Evolutionary conservation across 2,888 invertebrate genomes (phyloP), one percentile per base, ranked within the genome.

Genomic region (Nemoura dubitans): DNA sequence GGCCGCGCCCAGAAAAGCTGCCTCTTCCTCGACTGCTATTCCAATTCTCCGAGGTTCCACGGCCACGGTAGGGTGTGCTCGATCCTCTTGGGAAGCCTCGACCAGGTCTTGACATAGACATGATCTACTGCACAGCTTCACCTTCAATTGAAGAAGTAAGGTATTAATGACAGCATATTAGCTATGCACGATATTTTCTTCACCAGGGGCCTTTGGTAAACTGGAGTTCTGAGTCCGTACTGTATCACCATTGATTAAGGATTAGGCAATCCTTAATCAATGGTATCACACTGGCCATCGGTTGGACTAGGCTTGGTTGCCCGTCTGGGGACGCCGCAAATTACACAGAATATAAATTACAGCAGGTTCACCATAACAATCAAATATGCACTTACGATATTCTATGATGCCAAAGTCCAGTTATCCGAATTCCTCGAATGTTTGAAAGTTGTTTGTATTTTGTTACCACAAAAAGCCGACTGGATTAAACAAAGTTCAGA

Each of bases 81-180:
- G 28, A 36, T 16, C 88, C 88, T 29, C 88, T 83, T 29, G 86
- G 86, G 83, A 86, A 88, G 27, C 88, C 88, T 42, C 88, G 85
- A 7, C 88, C 88, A 76, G 87, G 81, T 80, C 88, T 76, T 28
- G 87, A 88, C 88, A 88, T 87, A 27, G n/a, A 88, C 88, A 88
- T 87, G 16, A 7, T 76, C 6, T 14, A 81, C 59, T 14, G 3
- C 59, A 59, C 59, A 21, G 59, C 2, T 21, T 7, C 59, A 59
- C 59, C 14, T 59, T 59, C 21, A 59, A 21, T 59, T 21, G n/a
- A 36, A 36, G 36, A 36, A 36, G n/a, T 36, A 3, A 36, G 36
- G 3, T 6, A 36, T 36, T n/a, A n/a, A n/a, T n/a, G n/a, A n/a
- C n/a, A n/a, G n/a, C n/a, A n/a, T n/a, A n/a, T n/a, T n/a, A n/a